Conservation (phyloP, 2,888 invertebrate species). For the Metopia argyrocephala region DNA sequence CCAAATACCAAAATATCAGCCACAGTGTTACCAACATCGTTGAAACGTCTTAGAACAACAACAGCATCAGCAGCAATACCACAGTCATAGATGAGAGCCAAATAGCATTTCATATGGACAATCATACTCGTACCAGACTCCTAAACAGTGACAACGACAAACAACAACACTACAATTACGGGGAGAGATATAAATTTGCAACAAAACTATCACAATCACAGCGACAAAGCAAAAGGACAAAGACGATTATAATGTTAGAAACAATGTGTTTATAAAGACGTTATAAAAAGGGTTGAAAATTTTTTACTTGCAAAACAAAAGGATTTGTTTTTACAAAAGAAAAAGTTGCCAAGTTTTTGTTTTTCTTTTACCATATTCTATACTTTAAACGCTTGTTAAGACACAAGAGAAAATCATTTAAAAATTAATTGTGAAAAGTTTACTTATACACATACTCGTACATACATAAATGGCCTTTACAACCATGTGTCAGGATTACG, state of each 20-base stretch:
- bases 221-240: neutral
- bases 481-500: too few relatives aligned
- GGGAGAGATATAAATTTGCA: constrained; percentile 8
- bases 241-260: neutral
- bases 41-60: neutral
- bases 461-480: too few relatives aligned
- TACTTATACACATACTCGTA: too few relatives aligned
- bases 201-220: constrained; percentile 1
- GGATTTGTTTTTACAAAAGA: neutral
- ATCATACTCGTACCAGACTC: too few relatives aligned
- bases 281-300: constrained; percentile 46
- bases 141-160: too few relatives aligned
- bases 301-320: constrained; percentile 4
- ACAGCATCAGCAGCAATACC: constrained; percentile 7
- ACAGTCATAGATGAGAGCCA: constrained; percentile 5
- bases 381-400: neutral
- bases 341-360: constrained; percentile 27
- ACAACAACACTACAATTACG: constrained; percentile 14
- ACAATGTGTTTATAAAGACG: neutral
- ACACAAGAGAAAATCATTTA: neutral
- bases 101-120: too few relatives aligned
- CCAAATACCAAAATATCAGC: constrained; percentile 45
- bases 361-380: constrained; percentile 6
- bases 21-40: constrained; percentile 6
- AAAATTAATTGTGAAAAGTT: too few relatives aligned